Base-by-base conservation (phyloP, 1,140 invertebrate species). In the Battus philenor region DNA sequence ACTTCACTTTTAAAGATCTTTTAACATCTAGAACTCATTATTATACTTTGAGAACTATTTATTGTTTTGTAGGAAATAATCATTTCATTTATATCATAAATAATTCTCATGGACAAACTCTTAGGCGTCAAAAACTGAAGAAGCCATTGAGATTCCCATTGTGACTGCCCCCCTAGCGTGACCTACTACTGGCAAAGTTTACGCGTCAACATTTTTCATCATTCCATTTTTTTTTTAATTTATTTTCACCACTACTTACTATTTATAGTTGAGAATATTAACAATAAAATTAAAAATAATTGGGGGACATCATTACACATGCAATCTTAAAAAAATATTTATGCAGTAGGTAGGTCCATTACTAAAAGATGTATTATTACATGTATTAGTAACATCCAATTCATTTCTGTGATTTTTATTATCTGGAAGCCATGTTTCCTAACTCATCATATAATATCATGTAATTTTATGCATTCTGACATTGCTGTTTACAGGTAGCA, bases 401-500 rank as follows among this genome's bases (percentile, higher is more conserved):
- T 29, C 30, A 56, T 34, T 50, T 50, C 59, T 63, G 56, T 67
- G 59, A 63, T 64, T 59, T 62, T 18, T 44, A 29, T 30, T n/a
- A n/a, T n/a, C n/a, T n/a, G n/a, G n/a, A n/a, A 44, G 41, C 33
- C 34, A 13, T 41, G 38, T 41, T 41, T 29, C 36, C 27, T n/a
- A 27, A 2, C n/a, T 1, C 2, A 9, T 15, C 8, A 17, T 1
- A 4, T 4, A 8, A 33, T 17, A 8, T 8, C 5, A 16, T 30
- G 1, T 10, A 12, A 12, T 12, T 2, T 10, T 5, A 6, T 31
- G 11, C 12, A 12, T 31, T 7, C 10, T 9, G 7, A 26, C 10
- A 7, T n/a, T 26, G 2, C 7, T 7, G 7, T 7, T 26, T 26
- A n/a, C 24, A n/a, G 24, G 24, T 26, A 9, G 24, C 10, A 4